Evolutionary conservation across 2,888 invertebrate genomes (phyloP).

Genomic region (Lottia gigantea): DNA sequence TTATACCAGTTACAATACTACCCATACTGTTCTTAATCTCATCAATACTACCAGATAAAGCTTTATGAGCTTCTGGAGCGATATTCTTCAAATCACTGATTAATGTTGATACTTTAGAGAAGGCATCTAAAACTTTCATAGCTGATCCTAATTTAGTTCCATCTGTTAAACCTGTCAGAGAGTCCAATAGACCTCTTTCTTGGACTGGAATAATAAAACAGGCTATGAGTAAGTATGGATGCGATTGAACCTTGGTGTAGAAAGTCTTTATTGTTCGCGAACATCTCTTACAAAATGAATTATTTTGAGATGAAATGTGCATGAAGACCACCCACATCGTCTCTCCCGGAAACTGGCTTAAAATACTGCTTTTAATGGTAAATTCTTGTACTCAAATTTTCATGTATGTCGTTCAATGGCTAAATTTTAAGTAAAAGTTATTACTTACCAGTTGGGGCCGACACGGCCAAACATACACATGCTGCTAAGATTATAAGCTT

Average conservation of each 20-base stretch:
- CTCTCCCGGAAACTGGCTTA: too few species aligned
- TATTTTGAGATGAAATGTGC: too few species aligned
- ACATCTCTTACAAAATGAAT: too few species aligned
- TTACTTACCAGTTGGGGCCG: background rate
- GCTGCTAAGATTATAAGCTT: conserved; percentile 1
- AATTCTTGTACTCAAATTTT: too few species aligned
- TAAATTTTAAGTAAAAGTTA: too few species aligned
- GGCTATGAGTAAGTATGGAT: background rate
- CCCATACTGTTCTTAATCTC: conserved; percentile 5
- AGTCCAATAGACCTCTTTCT: conserved; percentile 8
- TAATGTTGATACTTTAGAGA: background rate
- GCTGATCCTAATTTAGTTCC: conserved; percentile 1
- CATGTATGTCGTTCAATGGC: too few species aligned
- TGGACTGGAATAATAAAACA: background rate
- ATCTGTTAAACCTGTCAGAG: background rate
- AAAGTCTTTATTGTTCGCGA: background rate
- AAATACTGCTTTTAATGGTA: too few species aligned
- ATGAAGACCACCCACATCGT: too few species aligned
- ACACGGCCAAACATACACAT: conserved; percentile 6
- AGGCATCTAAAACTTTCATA: background rate
- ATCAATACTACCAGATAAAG: background rate
- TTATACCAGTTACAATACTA: background rate
- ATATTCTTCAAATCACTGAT: background rate
- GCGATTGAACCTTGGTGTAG: background rate
- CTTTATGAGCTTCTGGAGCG: conserved; percentile 1